These are phyloP conservation scores for Crax fasciolata DNA, from an alignment of 2,797 vertebrate genomes.

Conservation along the genomic window DNA sequence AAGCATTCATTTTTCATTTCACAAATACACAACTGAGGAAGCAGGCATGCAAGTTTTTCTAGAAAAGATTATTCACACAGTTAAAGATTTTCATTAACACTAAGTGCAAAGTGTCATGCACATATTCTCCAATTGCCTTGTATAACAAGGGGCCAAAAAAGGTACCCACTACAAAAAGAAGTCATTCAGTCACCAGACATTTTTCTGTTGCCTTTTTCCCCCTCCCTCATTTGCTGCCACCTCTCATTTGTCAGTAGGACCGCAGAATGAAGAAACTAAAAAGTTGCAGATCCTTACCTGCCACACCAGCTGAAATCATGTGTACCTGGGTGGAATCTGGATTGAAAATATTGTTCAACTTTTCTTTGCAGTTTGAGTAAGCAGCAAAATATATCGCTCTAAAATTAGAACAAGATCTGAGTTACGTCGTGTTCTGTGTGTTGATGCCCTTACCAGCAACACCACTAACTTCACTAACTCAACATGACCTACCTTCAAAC, in stretches of 20 bases:
- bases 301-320: constrained; percentile 97
- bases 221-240: constrained; percentile 3
- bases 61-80: background rate
- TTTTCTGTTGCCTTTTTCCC: background rate
- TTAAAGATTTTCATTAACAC: background rate
- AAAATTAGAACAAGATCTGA: constrained; percentile 61
- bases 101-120: background rate
- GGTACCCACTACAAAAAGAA: background rate
- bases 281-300: constrained; percentile 90
- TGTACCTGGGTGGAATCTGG: constrained; percentile 97
- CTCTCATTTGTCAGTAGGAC: constrained; percentile 1
- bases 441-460: fast-evolving
- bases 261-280: constrained; percentile 40
- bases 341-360: constrained; percentile 91
- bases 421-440: background rate
- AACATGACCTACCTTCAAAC: background rate
- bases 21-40: background rate
- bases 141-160: background rate
- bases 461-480: background rate
- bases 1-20: background rate
- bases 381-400: constrained; percentile 99
- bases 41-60: background rate
- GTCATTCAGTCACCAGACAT: background rate
- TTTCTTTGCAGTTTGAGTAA: constrained; percentile 97
- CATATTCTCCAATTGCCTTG: background rate